Evolutionary conservation across 2,888 invertebrate genomes (phyloP).

Genomic region (Drosophila prolongata): DNA sequence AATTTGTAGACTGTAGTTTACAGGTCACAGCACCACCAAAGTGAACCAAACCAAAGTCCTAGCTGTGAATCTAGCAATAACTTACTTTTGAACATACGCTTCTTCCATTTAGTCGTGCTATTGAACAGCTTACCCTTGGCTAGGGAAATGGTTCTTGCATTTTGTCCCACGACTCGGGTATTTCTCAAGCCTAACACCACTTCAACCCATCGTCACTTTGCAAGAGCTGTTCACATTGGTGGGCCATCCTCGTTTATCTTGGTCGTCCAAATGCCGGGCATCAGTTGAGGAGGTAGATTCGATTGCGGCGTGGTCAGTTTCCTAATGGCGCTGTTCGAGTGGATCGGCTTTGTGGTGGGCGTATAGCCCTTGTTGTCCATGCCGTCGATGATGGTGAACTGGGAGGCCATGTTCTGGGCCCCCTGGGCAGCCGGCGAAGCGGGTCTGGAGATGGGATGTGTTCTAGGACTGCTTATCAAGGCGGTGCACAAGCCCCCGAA

Average conservation of each 20-base stretch:
- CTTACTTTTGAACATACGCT: slow-evolving; percentile 29
- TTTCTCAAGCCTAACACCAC: not conserved
- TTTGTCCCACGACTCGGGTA: not conserved
- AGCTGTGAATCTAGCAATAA: slow-evolving; percentile 2
- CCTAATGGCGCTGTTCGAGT: slow-evolving; percentile 66
- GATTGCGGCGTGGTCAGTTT: slow-evolving; percentile 79
- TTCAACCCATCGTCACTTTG: slow-evolving; percentile 1
- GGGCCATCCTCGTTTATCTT: slow-evolving; percentile 80
- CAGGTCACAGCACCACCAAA: slow-evolving; percentile 42
- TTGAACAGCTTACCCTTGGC: not conserved
- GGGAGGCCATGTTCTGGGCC: slow-evolving; percentile 64
- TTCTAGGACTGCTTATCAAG: slow-evolving; percentile 83
- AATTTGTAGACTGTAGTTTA: slow-evolving; percentile 43
- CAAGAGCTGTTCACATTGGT: slow-evolving; percentile 46
- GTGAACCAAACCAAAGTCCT: slow-evolving; percentile 8
- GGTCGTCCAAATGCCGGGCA: slow-evolving; percentile 84
- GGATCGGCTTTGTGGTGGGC: slow-evolving; percentile 57
- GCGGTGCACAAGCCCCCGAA: slow-evolving; percentile 82
- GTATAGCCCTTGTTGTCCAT: slow-evolving; percentile 77
- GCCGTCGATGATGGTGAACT: slow-evolving; percentile 69
- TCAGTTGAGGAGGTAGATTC: slow-evolving; percentile 84
- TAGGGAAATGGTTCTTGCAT: not conserved
- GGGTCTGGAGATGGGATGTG: slow-evolving; percentile 63
- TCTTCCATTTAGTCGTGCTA: slow-evolving; percentile 3
- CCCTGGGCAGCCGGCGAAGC: slow-evolving; percentile 50